Base-by-base conservation (phyloP, 2,113 vertebrate species). In the Cyanoramphus novaezelandiae region DNA sequence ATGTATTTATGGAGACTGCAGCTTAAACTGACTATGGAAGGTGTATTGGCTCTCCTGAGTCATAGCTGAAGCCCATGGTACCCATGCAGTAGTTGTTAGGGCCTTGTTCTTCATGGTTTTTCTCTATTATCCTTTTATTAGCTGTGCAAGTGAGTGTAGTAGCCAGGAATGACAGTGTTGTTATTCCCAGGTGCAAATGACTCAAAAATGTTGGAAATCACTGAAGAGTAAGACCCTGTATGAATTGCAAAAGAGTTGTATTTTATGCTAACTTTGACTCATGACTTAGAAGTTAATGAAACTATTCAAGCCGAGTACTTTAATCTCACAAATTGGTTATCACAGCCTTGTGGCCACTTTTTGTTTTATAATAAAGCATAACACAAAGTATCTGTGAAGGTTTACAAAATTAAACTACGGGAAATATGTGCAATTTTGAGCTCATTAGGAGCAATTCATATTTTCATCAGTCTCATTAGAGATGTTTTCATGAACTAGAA, bases 311-410 rank as follows among this genome's bases (percentile, higher is more conserved):
- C 95, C 96, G 95, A 97, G 94, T 97, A 95, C 97, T 98, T 98
- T 98, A 97, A 98, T 98, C 97, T 98, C 97, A 93, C 97, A 98
- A 98, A 98, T 98, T 98, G 96, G 97, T 98, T 98, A 98, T 98
- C 98, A 98, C 97, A 98, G 97, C 96, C 98, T 98, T 97, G 98
- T 98, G 98, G 96, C 97, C 94, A 97, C 95, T 98, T 98, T 97
- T 98, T 98, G 97, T 98, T 98, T 98, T 96, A 98, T 98, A 98
- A 98, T 97, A 98, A 93, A 97, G 97, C 97, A 96, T 96, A 98
- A 98, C 97, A 98, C 97, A 98, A 98, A 97, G 96, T 98, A 97
- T 98, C 97, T 98, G 93, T 96, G 97, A 98, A 98, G 93, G 95
- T 97, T 98, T 98, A 97, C 92, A 95, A 97, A 98, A 98, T 98